Base-by-base conservation (phyloP, 2,113 vertebrate genomes). In the Muntiacus reevesi region DNA sequence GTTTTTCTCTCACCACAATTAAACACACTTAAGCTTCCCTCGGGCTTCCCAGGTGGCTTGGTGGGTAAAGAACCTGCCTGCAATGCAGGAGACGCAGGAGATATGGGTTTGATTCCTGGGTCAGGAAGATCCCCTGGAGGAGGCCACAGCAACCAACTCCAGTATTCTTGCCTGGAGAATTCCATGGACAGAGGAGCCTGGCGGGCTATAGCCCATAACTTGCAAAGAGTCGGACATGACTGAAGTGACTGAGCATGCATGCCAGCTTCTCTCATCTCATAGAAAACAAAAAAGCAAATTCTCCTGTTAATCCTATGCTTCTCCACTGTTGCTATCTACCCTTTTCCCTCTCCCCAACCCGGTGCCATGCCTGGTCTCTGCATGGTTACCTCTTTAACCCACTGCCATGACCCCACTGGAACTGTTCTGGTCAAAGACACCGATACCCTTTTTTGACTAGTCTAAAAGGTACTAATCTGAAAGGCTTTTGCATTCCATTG, bases 151-250 rank as follows among this genome's bases (percentile, higher is more conserved):
- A 36, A 71, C 19, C n/a, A 19, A 71, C 67, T 36, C n/a, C 67
- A 71, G n/a, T 6, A 10, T 23, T 71, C n/a, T 36, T 36, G n/a
- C 67, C n/a, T 71, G n/a, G 67, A 36, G 19, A 23, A 36, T 71
- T 19, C 67, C 67, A 71, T 36, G 67, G 9, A 36, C 67, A 36
- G 67, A 36, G 5, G 67, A 71, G n/a, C 10, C 67, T 71, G n/a
- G 67, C 6, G 9, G 67, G n/a, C 64, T 36, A 71, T 2, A 12
- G n/a, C 5, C 67, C n/a, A 36, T 71, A 36, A 71, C 17, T 71
- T 11, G 9, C 67, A 19, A 64, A 36, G 17, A 21, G 5, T 36
- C 2, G 0, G 67, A 71, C 19, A 36, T 0, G 5, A 23, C 67
- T 71, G 10, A 71, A 71, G n/a, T 71, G n/a, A 71, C 67, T 71